Base-by-base conservation (phyloP, 1,140 invertebrate genomes). In the Drosophila dunni region DNA sequence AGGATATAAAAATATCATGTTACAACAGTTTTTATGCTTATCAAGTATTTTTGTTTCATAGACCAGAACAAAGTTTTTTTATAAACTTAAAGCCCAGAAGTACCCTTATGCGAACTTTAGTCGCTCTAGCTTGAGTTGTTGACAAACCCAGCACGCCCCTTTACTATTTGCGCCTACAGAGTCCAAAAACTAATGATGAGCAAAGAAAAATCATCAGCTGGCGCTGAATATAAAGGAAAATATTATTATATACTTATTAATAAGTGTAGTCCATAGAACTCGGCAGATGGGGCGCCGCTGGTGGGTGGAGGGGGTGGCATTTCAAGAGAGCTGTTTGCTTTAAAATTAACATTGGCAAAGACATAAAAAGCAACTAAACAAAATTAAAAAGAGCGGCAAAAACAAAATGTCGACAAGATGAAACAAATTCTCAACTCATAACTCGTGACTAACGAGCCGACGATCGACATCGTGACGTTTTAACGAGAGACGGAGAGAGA, bases 221-320 rank as follows among this genome's bases (percentile, higher is more conserved):
- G 38, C 63, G 44, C 34, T 38, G 67, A 54, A 15, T 42, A 40
- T 48, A 51, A 51, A 50, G 64, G 50, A 53, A 50, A 60, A 82
- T 65, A 86, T 79, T 81, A 78, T 78, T 75, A 78, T 78, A 81
- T 72, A 85, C 82, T 82, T 85, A 85, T 86, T 86, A 85, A 85
- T 85, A 85, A 85, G 82, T 85, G 75, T 81, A 81, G 78, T 78
- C 63, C 54, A 82, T 83, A 74, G 36, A 45, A 36, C 54, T 15
- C 11, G 50, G 61, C 56, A 15, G 57, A 44, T 40, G 66, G 36
- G 40, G n/a, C 13, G 29, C n/a, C n/a, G n/a, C n/a, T n/a, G n/a
- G n/a, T n/a, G n/a, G n/a, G n/a, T n/a, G n/a, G n/a, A n/a, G n/a
- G n/a, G n/a, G n/a, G 24, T 4, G 24, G 24, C 5, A 29, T 29